These are phyloP conservation scores for Allacma fusca DNA, from an alignment of 2,888 invertebrate genomes.

Conservation along the genomic window DNA sequence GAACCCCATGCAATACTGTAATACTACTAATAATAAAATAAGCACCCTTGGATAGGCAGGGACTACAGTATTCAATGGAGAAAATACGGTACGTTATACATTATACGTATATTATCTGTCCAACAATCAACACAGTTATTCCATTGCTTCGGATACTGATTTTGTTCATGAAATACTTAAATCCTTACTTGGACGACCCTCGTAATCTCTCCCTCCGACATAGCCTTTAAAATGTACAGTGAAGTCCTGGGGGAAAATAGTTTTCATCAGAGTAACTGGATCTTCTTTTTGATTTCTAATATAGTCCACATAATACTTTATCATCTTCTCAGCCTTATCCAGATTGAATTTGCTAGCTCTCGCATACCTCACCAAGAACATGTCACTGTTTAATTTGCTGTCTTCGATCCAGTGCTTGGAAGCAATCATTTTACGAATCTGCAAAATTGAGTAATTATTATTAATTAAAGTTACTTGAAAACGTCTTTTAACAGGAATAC, in stretches of 20 bases:
- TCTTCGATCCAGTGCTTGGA: constrained; percentile 27
- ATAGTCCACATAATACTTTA: constrained; percentile 37
- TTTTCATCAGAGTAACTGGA: constrained; percentile 11
- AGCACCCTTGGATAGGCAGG: too few relatives aligned
- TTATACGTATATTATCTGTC: too few relatives aligned
- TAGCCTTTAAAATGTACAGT: constrained; percentile 23
- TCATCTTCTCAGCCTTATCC: constrained; percentile 33
- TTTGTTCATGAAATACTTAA: too few relatives aligned
- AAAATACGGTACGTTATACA: too few relatives aligned
- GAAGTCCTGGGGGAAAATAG: constrained; percentile 35
- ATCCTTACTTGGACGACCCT: constrained; percentile 41
- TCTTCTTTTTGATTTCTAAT: background rate
- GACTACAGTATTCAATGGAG: too few relatives aligned
- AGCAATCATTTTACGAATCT: constrained; percentile 8
- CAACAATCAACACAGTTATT: too few relatives aligned
- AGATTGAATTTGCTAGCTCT: constrained; percentile 37
- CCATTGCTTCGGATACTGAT: too few relatives aligned
- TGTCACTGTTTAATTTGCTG: constrained; percentile 23
- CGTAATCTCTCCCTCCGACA: constrained; percentile 36
- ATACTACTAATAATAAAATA: too few relatives aligned
- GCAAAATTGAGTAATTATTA: too few relatives aligned
- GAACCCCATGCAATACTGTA: too few relatives aligned
- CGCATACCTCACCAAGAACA: constrained; percentile 30
- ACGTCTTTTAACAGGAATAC: too few relatives aligned
- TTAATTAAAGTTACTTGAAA: too few relatives aligned